Evolutionary conservation across 30 jellyfish, hydroid and myxozoan genomes (phyloP).

Genomic region (Aurelia sp.): DNA sequence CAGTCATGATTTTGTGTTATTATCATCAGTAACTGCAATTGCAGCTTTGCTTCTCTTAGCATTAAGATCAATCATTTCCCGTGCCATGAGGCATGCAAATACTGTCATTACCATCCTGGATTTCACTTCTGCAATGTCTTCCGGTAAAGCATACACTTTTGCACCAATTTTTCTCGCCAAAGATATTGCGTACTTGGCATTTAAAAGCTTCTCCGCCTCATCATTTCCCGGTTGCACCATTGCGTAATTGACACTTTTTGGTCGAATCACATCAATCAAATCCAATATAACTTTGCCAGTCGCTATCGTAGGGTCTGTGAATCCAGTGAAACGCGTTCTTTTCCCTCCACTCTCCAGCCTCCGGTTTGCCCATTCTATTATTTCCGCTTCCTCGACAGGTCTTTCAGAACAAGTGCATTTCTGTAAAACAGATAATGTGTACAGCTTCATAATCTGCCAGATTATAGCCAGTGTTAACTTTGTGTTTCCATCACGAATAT

Average conservation of each 20-base stretch:
- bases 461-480: conserved; percentile 54
- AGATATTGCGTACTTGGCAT: conserved; percentile 83
- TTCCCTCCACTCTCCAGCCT: conserved; percentile 53
- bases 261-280: conserved; percentile 69
- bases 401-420: conserved; percentile 41
- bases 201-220: conserved; percentile 58
- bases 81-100: conserved; percentile 83
- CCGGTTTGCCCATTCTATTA: conserved; percentile 68
- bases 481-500: conserved; percentile 64
- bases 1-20: background rate
- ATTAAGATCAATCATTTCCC: conserved; percentile 10
- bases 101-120: conserved; percentile 87
- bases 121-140: conserved; percentile 74
- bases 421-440: conserved; percentile 52
- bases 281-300: conserved; percentile 63
- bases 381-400: conserved; percentile 63
- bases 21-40: background rate
- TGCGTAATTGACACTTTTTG: conserved; percentile 65
- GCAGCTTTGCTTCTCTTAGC: background rate
- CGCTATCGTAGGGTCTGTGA: conserved; percentile 73
- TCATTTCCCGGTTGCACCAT: conserved; percentile 68
- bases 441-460: conserved; percentile 63
- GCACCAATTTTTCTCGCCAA: conserved; percentile 90
- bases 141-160: conserved; percentile 79
- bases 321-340: conserved; percentile 43